Conservation (phyloP, 2,888 invertebrate species). For the Colostygia pectinataria region DNA sequence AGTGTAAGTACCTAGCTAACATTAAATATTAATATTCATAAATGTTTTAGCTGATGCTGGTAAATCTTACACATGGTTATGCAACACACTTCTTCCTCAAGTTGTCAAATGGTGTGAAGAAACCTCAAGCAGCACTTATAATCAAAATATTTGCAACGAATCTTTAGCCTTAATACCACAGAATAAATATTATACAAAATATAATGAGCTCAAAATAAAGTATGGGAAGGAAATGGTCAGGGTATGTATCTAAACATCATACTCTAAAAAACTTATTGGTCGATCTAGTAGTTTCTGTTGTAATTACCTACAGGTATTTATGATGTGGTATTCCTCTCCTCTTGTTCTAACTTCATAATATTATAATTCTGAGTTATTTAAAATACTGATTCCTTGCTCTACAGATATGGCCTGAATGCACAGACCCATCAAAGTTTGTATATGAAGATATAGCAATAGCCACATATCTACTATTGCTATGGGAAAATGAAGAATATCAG, state of each 20-base stretch:
- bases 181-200: constrained; percentile 87
- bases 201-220: constrained; percentile 89
- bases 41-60: constrained; percentile 52
- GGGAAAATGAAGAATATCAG: constrained; percentile 84
- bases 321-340: too few species aligned
- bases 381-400: constrained; percentile 32
- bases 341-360: too few species aligned
- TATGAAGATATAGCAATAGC: constrained; percentile 98
- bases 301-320: too few species aligned
- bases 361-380: too few species aligned
- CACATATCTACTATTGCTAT: constrained; percentile 91
- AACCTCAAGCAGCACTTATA: constrained; percentile 40
- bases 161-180: constrained; percentile 87
- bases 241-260: constrained; percentile 52
- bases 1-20: neutral
- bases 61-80: constrained; percentile 79
- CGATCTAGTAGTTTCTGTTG: too few species aligned
- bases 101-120: constrained; percentile 85
- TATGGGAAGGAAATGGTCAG: constrained; percentile 89
- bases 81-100: constrained; percentile 81
- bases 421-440: constrained; percentile 97
- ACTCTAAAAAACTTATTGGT: too few species aligned
- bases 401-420: constrained; percentile 95
- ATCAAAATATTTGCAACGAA: constrained; percentile 51
- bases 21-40: too few species aligned